Evolutionary conservation across 2,888 invertebrate genomes (phyloP).

Genomic region (Ectemnius cavifrons): DNA sequence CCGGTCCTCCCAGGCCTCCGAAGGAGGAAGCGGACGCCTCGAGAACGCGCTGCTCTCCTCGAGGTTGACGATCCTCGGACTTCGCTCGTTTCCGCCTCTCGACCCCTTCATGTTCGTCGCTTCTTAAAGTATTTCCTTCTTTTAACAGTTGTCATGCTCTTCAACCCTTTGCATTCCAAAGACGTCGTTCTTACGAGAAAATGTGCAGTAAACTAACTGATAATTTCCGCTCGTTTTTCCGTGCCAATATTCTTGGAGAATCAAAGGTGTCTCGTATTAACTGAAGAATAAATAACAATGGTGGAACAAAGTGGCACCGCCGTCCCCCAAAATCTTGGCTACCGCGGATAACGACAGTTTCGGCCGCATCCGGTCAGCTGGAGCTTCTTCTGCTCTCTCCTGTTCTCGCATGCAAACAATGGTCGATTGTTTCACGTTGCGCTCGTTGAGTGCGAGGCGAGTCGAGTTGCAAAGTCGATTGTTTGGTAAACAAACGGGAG

Average conservation of each 20-base stretch:
- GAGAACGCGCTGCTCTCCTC: neutral
- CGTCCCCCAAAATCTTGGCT: constrained; percentile 39
- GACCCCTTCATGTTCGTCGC: neutral
- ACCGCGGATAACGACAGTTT: constrained; percentile 4
- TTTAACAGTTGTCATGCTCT: too few relatives aligned
- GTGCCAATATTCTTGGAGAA: neutral
- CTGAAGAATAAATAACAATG: neutral
- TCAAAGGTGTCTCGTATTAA: neutral
- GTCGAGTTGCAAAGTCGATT: constrained; percentile 42
- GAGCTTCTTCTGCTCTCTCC: constrained; percentile 25
- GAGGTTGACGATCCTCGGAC: constrained; percentile 28
- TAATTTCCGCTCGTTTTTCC: neutral
- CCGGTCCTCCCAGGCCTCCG: constrained; percentile 29
- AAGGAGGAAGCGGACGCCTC: constrained; percentile 33
- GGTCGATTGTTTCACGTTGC: constrained; percentile 51
- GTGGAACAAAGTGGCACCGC: constrained; percentile 31
- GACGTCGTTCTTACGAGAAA: too few relatives aligned
- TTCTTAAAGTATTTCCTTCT: neutral
- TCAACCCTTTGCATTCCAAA: too few relatives aligned
- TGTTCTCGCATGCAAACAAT: constrained; percentile 32
- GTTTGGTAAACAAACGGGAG: constrained; percentile 67
- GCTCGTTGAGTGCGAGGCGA: constrained; percentile 25
- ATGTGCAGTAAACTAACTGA: neutral
- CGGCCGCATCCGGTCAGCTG: neutral
- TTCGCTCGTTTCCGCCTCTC: constrained; percentile 7